These are phyloP conservation scores for Grallaria varia DNA, from an alignment of 2,113 vertebrate species.

Conservation along the genomic window DNA sequence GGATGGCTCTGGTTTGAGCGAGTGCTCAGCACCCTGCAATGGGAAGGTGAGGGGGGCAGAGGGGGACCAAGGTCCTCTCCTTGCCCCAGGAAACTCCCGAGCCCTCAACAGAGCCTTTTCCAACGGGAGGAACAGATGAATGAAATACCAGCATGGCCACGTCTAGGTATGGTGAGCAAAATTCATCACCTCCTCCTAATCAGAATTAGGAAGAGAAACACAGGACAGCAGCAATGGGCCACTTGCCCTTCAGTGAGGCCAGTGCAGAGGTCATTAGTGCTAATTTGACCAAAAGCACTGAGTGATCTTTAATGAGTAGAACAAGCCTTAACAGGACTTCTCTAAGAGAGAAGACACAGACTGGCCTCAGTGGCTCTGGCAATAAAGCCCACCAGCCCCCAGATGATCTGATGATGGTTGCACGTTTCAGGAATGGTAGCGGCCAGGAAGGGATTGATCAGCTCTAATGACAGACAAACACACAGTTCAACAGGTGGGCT, in stretches of 20 bases:
- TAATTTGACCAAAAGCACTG: not conserved
- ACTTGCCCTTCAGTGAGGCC: not conserved
- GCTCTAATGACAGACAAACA: not conserved
- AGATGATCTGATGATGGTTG: not conserved
- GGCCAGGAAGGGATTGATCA: not conserved
- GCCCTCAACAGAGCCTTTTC: not conserved
- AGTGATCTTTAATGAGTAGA: not conserved
- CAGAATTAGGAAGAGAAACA: not conserved
- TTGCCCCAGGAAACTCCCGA: not conserved
- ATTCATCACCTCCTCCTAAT: not conserved
- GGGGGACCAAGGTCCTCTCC: not conserved
- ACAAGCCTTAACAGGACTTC: not conserved
- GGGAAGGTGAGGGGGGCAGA: not conserved
- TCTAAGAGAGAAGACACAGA: not conserved
- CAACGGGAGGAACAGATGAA: not conserved
- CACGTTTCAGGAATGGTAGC: not conserved
- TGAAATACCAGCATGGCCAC: not conserved
- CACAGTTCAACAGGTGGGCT: not conserved
- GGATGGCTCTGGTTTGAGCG: not conserved
- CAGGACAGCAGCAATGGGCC: not conserved
- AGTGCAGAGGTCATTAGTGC: not conserved
- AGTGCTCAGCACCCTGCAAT: not conserved
- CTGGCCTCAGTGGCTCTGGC: not conserved
- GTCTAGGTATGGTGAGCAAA: not conserved
- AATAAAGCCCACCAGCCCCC: not conserved